Evolutionary conservation across 2,113 vertebrate genomes (phyloP).

Genomic region (Vimba vimba): DNA sequence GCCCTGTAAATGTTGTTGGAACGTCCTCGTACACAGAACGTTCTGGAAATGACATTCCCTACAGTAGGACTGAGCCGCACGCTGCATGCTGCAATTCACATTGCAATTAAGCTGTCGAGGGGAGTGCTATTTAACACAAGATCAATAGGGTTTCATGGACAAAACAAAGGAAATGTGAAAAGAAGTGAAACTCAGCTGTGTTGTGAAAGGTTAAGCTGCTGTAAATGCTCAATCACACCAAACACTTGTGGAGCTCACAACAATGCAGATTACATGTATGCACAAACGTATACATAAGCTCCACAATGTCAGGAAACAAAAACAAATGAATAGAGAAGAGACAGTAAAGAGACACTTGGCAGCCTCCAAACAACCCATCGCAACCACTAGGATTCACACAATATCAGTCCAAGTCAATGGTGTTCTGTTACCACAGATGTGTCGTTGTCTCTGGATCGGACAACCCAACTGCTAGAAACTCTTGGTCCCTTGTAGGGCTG

Average conservation of each 20-base stretch:
- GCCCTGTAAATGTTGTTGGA: neutral
- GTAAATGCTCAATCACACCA: constrained; percentile 22
- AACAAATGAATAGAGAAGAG: neutral
- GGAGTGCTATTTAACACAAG: constrained; percentile 1
- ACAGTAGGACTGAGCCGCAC: neutral
- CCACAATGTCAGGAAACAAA: constrained; percentile 20
- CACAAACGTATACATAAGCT: neutral
- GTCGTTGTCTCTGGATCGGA: neutral
- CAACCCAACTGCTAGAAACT: neutral
- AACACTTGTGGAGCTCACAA: constrained; percentile 11
- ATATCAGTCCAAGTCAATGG: too few relatives aligned
- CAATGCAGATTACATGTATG: neutral
- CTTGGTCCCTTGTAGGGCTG: neutral
- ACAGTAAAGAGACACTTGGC: constrained; percentile 29
- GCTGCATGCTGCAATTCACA: neutral
- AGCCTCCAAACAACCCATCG: neutral
- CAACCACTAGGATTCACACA: neutral
- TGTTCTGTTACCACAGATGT: neutral
- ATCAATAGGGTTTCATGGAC: constrained; percentile 9
- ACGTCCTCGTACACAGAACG: neutral
- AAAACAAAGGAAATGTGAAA: constrained; percentile 8
- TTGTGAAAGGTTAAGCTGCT: constrained; percentile 10
- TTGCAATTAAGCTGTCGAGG: neutral
- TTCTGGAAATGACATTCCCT: neutral
- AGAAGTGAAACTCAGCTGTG: neutral